Evolutionary conservation across 2,888 invertebrate genomes (phyloP), one percentile per base, ranked within the genome.

Genomic region (Ramazzottius varieornatus): DNA sequence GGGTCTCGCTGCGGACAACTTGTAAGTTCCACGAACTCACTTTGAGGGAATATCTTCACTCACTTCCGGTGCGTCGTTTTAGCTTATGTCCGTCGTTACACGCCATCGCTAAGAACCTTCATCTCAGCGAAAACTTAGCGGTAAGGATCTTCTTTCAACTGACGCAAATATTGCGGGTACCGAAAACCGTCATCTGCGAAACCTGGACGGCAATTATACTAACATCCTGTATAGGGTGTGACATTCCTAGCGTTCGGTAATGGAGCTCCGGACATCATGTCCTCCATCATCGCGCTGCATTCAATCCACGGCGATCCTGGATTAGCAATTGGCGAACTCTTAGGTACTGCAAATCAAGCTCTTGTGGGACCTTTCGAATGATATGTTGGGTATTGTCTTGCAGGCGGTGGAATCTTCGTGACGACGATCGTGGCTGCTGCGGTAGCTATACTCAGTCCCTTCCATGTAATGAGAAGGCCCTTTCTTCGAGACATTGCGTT

Each of bases 201-300:
- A 40, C 40, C 40, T 13, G 40, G 13, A 13, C 40, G 13, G 40
- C 40, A 32, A n/a, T 1, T 66, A 20, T 32, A 63, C 16, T 63
- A 63, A 2, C 32, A 66, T 29, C 24, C 24, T 32, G 32, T 66
- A 24, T 66, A 79, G 72, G 84, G 84, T 1, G 83, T 83, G 8
- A 84, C 83, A n/a, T 78, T 84, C 69, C 72, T 84, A 70, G 83
- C 84, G 0, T 82, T 84, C 72, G 84, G 84, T 32, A 84, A 84
- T 72, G 83, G 83, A 54, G 81, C 83, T 0, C 82, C 84, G 1
- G 84, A 84, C 73, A 78, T 84, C 65, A 83, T 84, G 71, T 81
- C 82, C 16, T 79, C 82, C 20, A 73, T 84, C 32, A 1, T 73
- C 71, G 68, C 72, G 73, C 63, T 73, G 69, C 72, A 70, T 74